These are phyloP conservation scores for Deroptyus accipitrinus DNA, from an alignment of 2,113 vertebrate species.

Conservation along the genomic window DNA sequence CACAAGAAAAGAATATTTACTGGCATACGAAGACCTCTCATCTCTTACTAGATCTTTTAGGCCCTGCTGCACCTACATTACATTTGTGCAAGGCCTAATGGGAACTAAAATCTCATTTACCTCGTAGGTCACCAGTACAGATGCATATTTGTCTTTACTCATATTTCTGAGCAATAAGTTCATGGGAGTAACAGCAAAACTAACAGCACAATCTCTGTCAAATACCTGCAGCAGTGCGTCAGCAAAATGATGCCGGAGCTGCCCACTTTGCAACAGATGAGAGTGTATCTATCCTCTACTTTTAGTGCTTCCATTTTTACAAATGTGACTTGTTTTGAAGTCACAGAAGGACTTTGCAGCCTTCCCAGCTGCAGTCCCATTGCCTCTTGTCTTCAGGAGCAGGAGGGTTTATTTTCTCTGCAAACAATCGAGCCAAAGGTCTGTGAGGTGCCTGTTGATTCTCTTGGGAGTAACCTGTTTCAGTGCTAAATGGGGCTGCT, in stretches of 20 bases:
- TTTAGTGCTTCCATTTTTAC: not conserved
- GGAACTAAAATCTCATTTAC: not conserved
- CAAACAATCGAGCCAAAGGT: not conserved
- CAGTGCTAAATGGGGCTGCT: accelerated
- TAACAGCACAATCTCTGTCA: not conserved
- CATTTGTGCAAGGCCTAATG: not conserved
- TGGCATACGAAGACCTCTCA: not conserved
- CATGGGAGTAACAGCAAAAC: not conserved
- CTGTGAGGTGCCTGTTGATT: not conserved
- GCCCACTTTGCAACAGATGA: not conserved
- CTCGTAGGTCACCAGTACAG: not conserved
- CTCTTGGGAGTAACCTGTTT: not conserved
- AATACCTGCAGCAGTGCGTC: not conserved
- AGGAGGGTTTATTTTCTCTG: not conserved
- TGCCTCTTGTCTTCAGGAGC: not conserved
- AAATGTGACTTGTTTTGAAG: not conserved
- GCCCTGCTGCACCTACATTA: not conserved
- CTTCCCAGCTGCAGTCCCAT: not conserved
- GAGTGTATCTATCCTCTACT: not conserved
- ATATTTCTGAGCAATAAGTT: not conserved
- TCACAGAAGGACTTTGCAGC: not conserved
- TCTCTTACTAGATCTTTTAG: not conserved
- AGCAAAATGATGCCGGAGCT: not conserved
- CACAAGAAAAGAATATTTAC: not conserved
- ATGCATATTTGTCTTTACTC: not conserved